Conservation (phyloP, 2,113 vertebrate genomes). For the Atlantisia rogersi region DNA sequence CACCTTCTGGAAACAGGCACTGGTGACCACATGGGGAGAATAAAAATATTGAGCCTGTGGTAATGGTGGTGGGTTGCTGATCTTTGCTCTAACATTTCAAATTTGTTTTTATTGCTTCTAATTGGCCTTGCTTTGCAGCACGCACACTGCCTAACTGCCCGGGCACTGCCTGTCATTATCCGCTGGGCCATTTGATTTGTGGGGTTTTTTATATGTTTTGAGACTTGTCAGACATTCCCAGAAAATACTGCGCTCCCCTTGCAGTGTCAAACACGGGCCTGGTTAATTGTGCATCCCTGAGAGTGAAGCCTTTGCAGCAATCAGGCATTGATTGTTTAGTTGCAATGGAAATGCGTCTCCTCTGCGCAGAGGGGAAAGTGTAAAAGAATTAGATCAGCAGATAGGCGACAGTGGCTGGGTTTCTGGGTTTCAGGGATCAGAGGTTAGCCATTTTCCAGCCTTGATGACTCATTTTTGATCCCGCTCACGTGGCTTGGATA, state of each 20-base stretch:
- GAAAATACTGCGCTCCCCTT: background rate
- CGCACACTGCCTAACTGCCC: conserved; percentile 5
- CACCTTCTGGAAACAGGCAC: background rate
- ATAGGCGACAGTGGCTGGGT: background rate
- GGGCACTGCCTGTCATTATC: conserved; percentile 35
- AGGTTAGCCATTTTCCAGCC: conserved; percentile 43
- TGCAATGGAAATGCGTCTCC: background rate
- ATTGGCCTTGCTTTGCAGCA: conserved; percentile 56
- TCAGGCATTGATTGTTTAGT: conserved; percentile 22
- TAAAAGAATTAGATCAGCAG: conserved; percentile 31
- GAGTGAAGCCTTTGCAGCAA: conserved; percentile 12
- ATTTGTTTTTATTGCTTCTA: conserved; percentile 63
- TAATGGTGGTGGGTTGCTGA: conserved; percentile 40
- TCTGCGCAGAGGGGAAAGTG: background rate
- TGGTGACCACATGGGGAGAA: background rate
- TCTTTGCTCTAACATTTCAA: conserved; percentile 50
- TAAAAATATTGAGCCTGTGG: background rate
- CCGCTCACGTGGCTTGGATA: background rate
- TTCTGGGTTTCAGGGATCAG: conserved; percentile 23
- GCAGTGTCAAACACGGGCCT: background rate
- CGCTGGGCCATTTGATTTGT: conserved; percentile 44
- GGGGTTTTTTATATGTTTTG: background rate
- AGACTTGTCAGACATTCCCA: conserved; percentile 25
- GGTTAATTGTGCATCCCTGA: conserved; percentile 41
- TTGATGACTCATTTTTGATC: conserved; percentile 43